A percentile compares a stretch with the other conserved stretches of the same genome.
Conservation (phyloP, 2,888 invertebrate genomes). For the Acutogordius australiensis region DNA sequence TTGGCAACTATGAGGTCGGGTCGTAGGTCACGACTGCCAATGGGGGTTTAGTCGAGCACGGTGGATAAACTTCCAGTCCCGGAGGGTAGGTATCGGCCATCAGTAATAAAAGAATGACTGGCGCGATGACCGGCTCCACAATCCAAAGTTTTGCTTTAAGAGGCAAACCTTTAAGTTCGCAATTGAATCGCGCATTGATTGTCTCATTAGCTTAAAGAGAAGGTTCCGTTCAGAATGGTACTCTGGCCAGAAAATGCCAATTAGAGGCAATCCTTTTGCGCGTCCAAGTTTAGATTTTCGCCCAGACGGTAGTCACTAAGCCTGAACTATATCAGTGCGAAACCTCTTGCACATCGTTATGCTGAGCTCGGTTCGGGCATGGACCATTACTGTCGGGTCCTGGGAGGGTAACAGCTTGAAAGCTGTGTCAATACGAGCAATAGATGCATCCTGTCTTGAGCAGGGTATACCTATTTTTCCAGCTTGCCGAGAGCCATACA, state of each 20-base stretch:
- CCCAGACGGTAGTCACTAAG: background rate
- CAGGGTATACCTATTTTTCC: background rate
- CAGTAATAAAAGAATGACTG: constrained; percentile 5
- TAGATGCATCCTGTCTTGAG: background rate
- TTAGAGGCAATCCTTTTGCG: background rate
- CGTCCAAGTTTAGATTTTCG: background rate
- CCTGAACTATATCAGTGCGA: background rate
- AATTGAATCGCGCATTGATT: background rate
- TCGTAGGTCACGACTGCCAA: no score
- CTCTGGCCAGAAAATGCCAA: background rate
- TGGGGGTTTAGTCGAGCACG: constrained; percentile 16
- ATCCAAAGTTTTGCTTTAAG: background rate
- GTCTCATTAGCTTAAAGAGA: background rate
- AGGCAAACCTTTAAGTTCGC: background rate
- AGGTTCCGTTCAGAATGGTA: background rate
- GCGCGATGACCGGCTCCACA: background rate
- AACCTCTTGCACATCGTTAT: background rate
- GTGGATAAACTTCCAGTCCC: constrained; percentile 24
- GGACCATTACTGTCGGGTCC: background rate
- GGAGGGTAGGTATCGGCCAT: constrained; percentile 13
- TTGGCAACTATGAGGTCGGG: no score
- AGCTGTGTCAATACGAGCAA: background rate
- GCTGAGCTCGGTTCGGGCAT: background rate
- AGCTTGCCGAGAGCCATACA: background rate
- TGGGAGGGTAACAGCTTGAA: background rate